A percentile compares a stretch with the other conserved stretches of the same genome.
These are phyloP conservation scores for Sabatieria punctata DNA, from an alignment of 2,888 invertebrate species.

Conservation along the genomic window DNA sequence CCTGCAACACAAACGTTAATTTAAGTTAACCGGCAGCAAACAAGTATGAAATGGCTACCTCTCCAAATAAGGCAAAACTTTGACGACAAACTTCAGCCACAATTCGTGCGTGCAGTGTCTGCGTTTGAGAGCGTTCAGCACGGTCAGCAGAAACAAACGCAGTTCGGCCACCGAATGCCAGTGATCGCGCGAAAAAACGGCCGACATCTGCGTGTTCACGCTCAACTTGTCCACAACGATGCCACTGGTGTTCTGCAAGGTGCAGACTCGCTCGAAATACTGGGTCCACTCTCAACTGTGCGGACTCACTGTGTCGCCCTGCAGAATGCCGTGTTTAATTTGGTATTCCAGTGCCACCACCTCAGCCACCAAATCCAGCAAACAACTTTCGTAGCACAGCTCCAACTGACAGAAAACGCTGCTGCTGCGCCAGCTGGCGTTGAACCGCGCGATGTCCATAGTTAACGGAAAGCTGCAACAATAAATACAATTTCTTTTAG, in stretches of 20 bases:
- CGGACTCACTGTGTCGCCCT: slow-evolving; percentile 13
- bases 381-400: slow-evolving; percentile 8
- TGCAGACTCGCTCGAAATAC: too few species aligned
- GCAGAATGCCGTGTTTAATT: slow-evolving; percentile 25
- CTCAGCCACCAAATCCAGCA: background rate
- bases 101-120: slow-evolving; percentile 45
- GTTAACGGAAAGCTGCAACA: too few species aligned
- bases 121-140: slow-evolving; percentile 52
- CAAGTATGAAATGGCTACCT: slow-evolving; percentile 14
- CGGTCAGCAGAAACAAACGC: slow-evolving; percentile 60
- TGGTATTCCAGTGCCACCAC: slow-evolving; percentile 24
- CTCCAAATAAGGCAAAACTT: slow-evolving; percentile 58
- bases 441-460: slow-evolving; percentile 26
- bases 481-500: too few species aligned
- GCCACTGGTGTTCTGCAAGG: too few species aligned
- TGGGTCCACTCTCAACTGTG: too few species aligned
- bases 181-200: slow-evolving; percentile 26
- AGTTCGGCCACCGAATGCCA: slow-evolving; percentile 42
- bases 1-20: too few species aligned
- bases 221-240: slow-evolving; percentile 61
- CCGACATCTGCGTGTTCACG: slow-evolving; percentile 56
- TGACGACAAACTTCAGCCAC: slow-evolving; percentile 63
- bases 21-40: too few species aligned
- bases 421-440: slow-evolving; percentile 24
- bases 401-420: slow-evolving; percentile 22